These are phyloP conservation scores for Clupea harengus DNA, from an alignment of 2,113 vertebrate genomes.

Conservation along the genomic window DNA sequence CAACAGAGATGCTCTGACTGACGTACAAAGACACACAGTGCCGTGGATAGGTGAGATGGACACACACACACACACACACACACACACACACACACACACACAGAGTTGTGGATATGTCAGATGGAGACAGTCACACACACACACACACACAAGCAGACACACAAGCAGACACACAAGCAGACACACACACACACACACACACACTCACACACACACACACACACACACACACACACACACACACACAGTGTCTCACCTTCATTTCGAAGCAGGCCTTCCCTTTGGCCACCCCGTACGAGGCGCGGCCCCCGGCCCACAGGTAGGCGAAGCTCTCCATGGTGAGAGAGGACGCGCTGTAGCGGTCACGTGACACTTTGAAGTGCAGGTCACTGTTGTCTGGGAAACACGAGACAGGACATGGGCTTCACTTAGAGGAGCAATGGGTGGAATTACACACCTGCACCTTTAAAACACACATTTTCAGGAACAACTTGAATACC, in stretches of 20 bases:
- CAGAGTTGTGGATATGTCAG: neutral
- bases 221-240: no score
- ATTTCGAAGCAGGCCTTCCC: slow-evolving; percentile 87
- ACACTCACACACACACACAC: neutral
- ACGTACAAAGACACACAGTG: neutral
- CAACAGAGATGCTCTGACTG: neutral
- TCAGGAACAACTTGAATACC: neutral
- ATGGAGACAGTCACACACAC: neutral
- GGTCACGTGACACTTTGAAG: slow-evolving; percentile 87
- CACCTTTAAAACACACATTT: no score
- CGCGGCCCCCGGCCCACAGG: slow-evolving; percentile 86
- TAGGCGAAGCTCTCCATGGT: slow-evolving; percentile 90
- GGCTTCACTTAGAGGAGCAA: no score
- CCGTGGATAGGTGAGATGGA: neutral
- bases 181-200: neutral
- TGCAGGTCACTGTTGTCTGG: slow-evolving; percentile 90
- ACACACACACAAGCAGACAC: neutral
- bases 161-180: neutral
- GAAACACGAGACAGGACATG: neutral
- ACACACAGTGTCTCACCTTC: slow-evolving; percentile 26
- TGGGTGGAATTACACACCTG: no score
- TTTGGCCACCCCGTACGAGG: slow-evolving; percentile 77
- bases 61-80: neutral
- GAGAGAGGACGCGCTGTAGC: slow-evolving; percentile 84
- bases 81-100: neutral